Percentiles rank a stretch among this genome's conserved stretches.
Evolutionary conservation across 2,113 vertebrate species (phyloP).

Genomic region (Trogon surrucura): DNA sequence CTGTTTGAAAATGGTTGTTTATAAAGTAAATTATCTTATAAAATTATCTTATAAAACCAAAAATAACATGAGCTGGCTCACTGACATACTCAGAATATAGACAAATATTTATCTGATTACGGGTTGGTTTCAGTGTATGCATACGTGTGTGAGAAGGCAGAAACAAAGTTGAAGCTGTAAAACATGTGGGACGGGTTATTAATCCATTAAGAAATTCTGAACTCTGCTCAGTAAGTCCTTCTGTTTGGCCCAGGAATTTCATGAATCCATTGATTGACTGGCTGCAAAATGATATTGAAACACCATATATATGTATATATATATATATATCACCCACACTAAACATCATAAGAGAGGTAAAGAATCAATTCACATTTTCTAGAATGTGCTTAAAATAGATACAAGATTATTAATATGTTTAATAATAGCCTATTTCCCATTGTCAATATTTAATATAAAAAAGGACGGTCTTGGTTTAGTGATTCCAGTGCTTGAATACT

Average conservation of each 20-base stretch:
- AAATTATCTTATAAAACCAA: neutral
- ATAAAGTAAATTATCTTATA: neutral
- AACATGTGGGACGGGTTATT: neutral
- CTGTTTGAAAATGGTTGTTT: neutral
- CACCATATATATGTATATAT: constrained; percentile 19
- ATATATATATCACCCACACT: constrained; percentile 10
- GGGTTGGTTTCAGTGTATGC: neutral
- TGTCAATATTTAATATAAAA: neutral
- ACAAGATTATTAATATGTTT: neutral
- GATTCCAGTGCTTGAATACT: neutral
- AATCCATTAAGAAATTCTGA: constrained; percentile 12
- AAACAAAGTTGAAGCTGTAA: neutral
- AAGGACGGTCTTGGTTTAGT: neutral
- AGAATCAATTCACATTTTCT: neutral
- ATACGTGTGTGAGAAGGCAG: neutral
- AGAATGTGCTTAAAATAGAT: neutral
- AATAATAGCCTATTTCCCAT: neutral
- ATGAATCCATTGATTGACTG: neutral
- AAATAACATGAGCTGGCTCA: neutral
- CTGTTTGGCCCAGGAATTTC: constrained; percentile 8
- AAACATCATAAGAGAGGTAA: constrained; percentile 1
- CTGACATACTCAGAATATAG: neutral
- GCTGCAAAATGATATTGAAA: neutral
- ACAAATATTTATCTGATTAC: neutral
- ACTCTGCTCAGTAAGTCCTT: constrained; percentile 14